Conservation (phyloP, 2,888 invertebrate species). For the Cosmia pyralina region DNA sequence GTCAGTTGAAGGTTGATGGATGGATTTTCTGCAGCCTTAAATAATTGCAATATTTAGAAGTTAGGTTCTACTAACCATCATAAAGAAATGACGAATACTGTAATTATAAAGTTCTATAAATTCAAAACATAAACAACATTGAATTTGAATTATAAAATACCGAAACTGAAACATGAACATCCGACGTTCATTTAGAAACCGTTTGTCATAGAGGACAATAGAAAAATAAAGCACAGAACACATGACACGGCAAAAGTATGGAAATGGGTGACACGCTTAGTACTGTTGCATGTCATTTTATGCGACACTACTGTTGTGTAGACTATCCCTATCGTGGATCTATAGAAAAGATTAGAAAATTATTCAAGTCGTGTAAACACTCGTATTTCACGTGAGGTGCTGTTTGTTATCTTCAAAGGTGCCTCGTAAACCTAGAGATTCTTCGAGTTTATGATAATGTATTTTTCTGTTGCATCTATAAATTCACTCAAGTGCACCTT, state of each 20-base stretch:
- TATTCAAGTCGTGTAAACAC: not conserved
- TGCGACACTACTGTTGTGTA: conserved; percentile 35
- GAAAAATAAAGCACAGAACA: conserved; percentile 48
- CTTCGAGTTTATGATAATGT: not conserved
- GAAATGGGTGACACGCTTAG: conserved; percentile 42
- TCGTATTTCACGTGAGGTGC: conserved; percentile 7
- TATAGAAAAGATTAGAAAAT: conserved; percentile 13
- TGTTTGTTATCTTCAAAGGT: not conserved
- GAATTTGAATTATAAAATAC: conserved; percentile 5
- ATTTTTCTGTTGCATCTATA: not conserved
- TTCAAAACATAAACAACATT: too few relatives aligned
- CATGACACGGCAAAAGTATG: conserved; percentile 52
- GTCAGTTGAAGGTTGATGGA: conserved; percentile 17
- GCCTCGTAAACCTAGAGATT: not conserved
- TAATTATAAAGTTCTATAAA: too few relatives aligned
- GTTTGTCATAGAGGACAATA: conserved; percentile 54
- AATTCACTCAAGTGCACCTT: not conserved
- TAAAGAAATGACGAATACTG: not conserved
- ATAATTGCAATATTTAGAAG: conserved; percentile 2
- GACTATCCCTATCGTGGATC: conserved; percentile 25
- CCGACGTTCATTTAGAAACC: conserved; percentile 33
- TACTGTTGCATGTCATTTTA: conserved; percentile 47
- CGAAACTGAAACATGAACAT: conserved; percentile 8
- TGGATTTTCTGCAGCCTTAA: not conserved
- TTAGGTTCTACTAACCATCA: not conserved